Percentiles rank a stretch among this genome's conserved stretches.
These are phyloP conservation scores for Hemithea aestivaria DNA, from an alignment of 2,888 invertebrate species.

Conservation along the genomic window DNA sequence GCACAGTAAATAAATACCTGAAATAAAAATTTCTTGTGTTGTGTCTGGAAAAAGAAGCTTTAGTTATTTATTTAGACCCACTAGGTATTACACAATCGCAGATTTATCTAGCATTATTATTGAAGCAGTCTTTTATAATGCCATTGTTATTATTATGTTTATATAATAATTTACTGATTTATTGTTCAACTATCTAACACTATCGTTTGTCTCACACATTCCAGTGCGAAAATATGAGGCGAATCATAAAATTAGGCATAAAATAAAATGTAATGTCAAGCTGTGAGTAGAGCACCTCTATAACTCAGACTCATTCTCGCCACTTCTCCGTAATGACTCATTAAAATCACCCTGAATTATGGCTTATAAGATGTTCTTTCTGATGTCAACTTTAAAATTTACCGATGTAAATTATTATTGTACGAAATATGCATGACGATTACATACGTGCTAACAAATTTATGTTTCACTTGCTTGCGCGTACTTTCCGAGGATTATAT, in stretches of 20 bases:
- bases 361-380: constrained; percentile 73
- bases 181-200: constrained; percentile 7
- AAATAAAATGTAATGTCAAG: constrained; percentile 28
- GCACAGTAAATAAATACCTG: too few relatives aligned
- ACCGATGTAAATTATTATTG: constrained; percentile 69
- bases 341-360: constrained; percentile 64
- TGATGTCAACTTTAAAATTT: constrained; percentile 78
- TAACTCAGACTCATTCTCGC: constrained; percentile 29
- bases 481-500: constrained; percentile 61
- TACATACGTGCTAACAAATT: constrained; percentile 74
- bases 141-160: too few relatives aligned
- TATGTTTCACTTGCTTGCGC: constrained; percentile 65
- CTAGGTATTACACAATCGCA: too few relatives aligned
- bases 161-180: constrained; percentile 6
- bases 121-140: too few relatives aligned
- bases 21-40: too few relatives aligned
- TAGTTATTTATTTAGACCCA: too few relatives aligned
- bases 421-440: constrained; percentile 68
- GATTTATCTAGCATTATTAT: too few relatives aligned
- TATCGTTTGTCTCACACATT: constrained; percentile 20
- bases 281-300: constrained; percentile 32
- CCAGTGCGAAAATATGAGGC: constrained; percentile 24
- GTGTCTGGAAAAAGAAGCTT: too few relatives aligned
- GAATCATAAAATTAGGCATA: constrained; percentile 27
- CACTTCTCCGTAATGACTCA: constrained; percentile 45